Evolutionary conservation across 2,888 invertebrate genomes (phyloP), one percentile per base, ranked within the genome.

Genomic region (Gandaritis pyraliata): DNA sequence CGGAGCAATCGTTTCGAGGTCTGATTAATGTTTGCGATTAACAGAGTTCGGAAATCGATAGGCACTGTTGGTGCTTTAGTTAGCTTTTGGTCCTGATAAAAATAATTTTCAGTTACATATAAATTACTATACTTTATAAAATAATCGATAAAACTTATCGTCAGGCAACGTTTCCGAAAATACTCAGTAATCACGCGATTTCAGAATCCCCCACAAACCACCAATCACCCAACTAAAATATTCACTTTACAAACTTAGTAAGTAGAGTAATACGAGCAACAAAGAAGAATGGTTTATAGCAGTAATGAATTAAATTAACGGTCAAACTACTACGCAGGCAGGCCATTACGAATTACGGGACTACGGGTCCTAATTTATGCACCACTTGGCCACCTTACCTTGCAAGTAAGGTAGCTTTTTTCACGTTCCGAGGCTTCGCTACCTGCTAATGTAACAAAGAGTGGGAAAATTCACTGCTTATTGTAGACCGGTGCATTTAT

Each of bases 231-330:
- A 16, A 59, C 58, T 56, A 43, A 49, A 59, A 49, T 64, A 58
- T 52, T 63, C 30, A 48, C 46, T 52, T 56, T 52, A 59, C 45
- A 52, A 59, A 60, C 52, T 49, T 51, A 63, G 58, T 48, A 43
- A 63, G 58, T 48, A 43, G 41, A 58, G 47, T 58, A 50, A 58
- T 58, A 63, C 55, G 51, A 56, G 41, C 48, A 49, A 62, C 65
- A 62, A 62, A 62, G 56, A 62, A 62, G 33, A 61, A 61, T 59
- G 56, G 43, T 69, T 67, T 67, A 66, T 63, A 65, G 69, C 55
- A 56, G 71, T 60, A 67, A 66, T 71, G 55, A 69, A 67, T 69
- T 63, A 71, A 68, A 67, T 71, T 66, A 67, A 71, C 67, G 69
- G 61, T 69, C 63, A 64, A 68, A 69, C 64, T 69, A 64, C 47